phyloP scores from a whole-genome alignment of 2,797 vertebrate species.

The Sebastiscus albofasciatus region DNA sequence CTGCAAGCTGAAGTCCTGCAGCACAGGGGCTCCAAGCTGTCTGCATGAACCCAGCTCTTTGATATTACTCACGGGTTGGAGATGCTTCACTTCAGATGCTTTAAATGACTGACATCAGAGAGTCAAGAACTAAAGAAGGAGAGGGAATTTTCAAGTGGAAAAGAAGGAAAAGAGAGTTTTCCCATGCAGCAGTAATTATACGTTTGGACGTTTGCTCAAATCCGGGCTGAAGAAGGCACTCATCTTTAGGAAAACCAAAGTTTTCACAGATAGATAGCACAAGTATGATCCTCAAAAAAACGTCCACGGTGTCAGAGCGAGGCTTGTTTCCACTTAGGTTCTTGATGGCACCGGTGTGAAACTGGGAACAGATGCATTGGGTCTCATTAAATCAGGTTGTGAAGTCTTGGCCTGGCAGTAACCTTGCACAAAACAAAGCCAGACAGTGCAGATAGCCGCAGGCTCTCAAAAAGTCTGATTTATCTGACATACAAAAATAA shows the following conservation, averaged over 20 bases:
- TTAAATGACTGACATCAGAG: conserved; percentile 31
- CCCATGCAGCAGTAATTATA: conserved; percentile 39
- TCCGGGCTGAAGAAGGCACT: neutral
- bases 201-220: conserved; percentile 37
- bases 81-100: conserved; percentile 38
- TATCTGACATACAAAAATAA: conserved; percentile 54
- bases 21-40: conserved; percentile 46
- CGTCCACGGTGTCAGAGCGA: conserved; percentile 20
- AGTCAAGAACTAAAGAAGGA: neutral
- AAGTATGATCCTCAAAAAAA: conserved; percentile 2
- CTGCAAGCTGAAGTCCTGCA: conserved; percentile 48
- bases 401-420: conserved; percentile 57
- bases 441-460: conserved; percentile 40
- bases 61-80: conserved; percentile 27
- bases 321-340: conserved; percentile 44
- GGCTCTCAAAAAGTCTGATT: conserved; percentile 44
- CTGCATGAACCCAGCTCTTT: conserved; percentile 35
- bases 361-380: conserved; percentile 64
- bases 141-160: conserved; percentile 17
- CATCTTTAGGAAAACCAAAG: neutral
- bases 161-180: conserved; percentile 26
- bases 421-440: conserved; percentile 63
- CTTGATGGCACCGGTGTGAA: conserved; percentile 62
- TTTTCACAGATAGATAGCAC: neutral
- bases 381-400: conserved; percentile 71